These are phyloP conservation scores for Barypeithes pellucidus DNA, from an alignment of 2,888 invertebrate species.

Conservation along the genomic window DNA sequence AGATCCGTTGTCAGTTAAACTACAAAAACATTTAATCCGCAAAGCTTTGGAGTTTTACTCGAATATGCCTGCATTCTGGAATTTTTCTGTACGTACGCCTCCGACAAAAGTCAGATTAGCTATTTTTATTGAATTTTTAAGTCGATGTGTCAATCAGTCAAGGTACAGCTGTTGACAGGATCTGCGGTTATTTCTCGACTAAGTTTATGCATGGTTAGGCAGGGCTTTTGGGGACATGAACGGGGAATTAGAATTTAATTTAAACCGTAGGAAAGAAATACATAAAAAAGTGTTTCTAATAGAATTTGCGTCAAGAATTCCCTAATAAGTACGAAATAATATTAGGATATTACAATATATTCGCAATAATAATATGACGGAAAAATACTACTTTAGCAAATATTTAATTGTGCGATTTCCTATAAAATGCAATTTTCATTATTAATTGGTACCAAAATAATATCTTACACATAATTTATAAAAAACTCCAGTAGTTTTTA, in stretches of 20 bases:
- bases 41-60: constrained; percentile 21
- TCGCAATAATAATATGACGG: too few species aligned
- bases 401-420: too few species aligned
- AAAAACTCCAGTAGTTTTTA: too few species aligned
- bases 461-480: too few species aligned
- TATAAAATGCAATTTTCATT: too few species aligned
- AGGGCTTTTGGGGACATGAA: background rate
- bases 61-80: constrained; percentile 25
- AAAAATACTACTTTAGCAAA: too few species aligned
- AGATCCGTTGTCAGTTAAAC: constrained; percentile 21
- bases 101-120: constrained; percentile 33
- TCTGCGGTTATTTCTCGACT: constrained; percentile 29
- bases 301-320: too few species aligned
- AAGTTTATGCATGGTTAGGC: constrained; percentile 22
- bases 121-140: constrained; percentile 39
- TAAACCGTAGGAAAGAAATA: background rate
- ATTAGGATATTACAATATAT: too few species aligned
- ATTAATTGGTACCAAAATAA: too few species aligned
- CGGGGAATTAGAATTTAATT: background rate
- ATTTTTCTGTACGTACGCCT: constrained; percentile 30
- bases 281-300: too few species aligned
- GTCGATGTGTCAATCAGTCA: constrained; percentile 38
- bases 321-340: too few species aligned
- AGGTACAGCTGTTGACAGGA: constrained; percentile 37
- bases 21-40: constrained; percentile 30